Evolutionary conservation across 35 echinoderm and acorn worm genomes (phyloP), one percentile per base, ranked within the genome.

Genomic region (Lytechinus variegatus): DNA sequence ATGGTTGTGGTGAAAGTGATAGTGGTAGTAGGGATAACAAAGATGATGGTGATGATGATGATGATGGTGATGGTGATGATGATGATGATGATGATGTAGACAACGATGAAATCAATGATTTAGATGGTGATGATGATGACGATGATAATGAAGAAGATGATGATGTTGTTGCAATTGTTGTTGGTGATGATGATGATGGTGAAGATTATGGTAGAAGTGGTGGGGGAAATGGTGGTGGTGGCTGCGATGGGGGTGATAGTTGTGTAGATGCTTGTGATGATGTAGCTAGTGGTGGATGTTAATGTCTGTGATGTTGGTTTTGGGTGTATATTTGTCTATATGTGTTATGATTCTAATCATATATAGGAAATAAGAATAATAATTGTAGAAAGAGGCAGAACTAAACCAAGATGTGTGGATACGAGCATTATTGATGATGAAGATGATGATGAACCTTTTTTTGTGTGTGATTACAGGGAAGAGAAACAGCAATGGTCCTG

Each of bases 401-500:
- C 1, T 56, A 56, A 56, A 11, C 55, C 55, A 56, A 56, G 55
- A 56, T 1, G 55, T 56, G 8, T 56, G 11, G 11, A 56, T 56
- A 56, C 1, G 0, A 11, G 11, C 0, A 56, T 9, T 56, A 10
- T 58, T 58, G 56, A 58, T 11, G 13, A 58, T 8, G 4, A 71
- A 3, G 19, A 71, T 71, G 13, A 16, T 24, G 61, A 72, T 72
- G 2, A 72, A 21, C 3, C n/a, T 0, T n/a, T 79, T 79, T 27
- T 24, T 79, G 4, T 79, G 6, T 7, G n/a, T 90, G 24, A 91
- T 29, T 11, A 52, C 98, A 99, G 98, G 93, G 95, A 97, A 97
- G 54, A 96, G 98, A 51, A 99, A 99, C 54, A 97, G 96, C 27
- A 95, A 95, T 66, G 98, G 98, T 12, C 97, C 97, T 14, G 98